These are phyloP conservation scores for Psococerastis gibbosa DNA, from an alignment of 2,888 invertebrate species.

Conservation along the genomic window DNA sequence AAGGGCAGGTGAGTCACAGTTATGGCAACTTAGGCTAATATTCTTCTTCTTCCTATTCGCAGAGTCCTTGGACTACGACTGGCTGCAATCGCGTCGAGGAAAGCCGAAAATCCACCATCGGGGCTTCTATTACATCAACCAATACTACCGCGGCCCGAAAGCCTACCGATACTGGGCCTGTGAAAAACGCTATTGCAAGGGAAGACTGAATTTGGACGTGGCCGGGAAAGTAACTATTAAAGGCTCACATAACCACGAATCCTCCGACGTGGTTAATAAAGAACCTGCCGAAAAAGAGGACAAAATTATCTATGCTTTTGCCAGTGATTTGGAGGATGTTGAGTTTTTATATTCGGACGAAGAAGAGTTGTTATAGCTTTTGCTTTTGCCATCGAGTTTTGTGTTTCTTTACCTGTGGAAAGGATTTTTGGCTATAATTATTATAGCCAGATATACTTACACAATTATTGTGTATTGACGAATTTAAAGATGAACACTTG, in stretches of 20 bases:
- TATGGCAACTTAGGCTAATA: too few relatives aligned
- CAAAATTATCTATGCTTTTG: too few relatives aligned
- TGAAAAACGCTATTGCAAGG: conserved; percentile 7
- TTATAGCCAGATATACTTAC: too few relatives aligned
- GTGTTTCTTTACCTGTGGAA: too few relatives aligned
- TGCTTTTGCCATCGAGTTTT: too few relatives aligned
- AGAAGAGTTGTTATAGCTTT: not conserved
- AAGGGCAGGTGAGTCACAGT: too few relatives aligned
- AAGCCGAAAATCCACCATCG: conserved; percentile 6
- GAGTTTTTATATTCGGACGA: not conserved
- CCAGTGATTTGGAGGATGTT: not conserved
- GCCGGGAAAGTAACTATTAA: not conserved
- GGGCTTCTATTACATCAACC: not conserved
- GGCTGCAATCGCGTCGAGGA: not conserved
- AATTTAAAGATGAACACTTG: too few relatives aligned
- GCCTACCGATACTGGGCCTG: conserved; percentile 7
- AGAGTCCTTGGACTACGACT: not conserved
- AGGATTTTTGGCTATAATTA: too few relatives aligned
- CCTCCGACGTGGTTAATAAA: not conserved
- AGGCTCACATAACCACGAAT: not conserved
- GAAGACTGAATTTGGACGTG: not conserved
- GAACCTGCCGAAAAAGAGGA: not conserved
- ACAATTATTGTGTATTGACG: too few relatives aligned
- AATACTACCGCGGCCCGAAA: conserved; percentile 5
- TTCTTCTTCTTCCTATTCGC: too few relatives aligned